Evolutionary conservation across 2,888 invertebrate species (phyloP).

Genomic region (Hyppa rectilinea): DNA sequence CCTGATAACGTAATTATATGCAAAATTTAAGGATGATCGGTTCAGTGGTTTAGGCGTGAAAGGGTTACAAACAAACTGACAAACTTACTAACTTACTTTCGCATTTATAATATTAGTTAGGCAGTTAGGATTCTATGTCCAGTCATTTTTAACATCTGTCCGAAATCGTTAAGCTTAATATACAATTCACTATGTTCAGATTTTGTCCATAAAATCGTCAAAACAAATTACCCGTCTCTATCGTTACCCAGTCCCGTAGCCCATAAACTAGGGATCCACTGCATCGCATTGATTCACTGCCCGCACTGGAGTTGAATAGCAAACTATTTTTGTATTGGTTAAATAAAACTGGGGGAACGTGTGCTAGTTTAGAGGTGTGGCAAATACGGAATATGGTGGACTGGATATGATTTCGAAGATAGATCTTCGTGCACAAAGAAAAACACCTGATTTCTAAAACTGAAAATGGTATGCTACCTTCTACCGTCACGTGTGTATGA

Average conservation of each 20-base stretch:
- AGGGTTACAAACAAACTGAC: too few relatives aligned
- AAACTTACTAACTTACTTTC: too few relatives aligned
- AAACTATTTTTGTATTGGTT: conserved; percentile 66
- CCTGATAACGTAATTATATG: too few relatives aligned
- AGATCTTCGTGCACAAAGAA: too few relatives aligned
- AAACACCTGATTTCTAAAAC: too few relatives aligned
- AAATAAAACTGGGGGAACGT: conserved; percentile 57
- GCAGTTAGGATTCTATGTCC: too few relatives aligned
- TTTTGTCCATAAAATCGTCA: conserved; percentile 26
- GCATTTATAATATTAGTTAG: too few relatives aligned
- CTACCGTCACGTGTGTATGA: too few relatives aligned
- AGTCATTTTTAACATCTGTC: too few relatives aligned
- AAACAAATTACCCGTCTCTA: conserved; percentile 33
- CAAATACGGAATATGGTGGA: neutral
- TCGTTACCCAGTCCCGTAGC: conserved; percentile 35
- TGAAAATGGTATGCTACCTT: too few relatives aligned
- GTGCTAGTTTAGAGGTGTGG: conserved; percentile 51
- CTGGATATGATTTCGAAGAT: conserved; percentile 39
- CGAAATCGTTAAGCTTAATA: neutral
- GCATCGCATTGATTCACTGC: conserved; percentile 66
- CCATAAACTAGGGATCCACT: conserved; percentile 59
- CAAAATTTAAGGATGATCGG: too few relatives aligned
- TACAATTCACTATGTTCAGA: conserved; percentile 13
- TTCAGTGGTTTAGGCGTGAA: too few relatives aligned
- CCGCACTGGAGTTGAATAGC: conserved; percentile 57